phyloP scores from a whole-genome alignment of 2,113 vertebrate genomes.

The Chelonoidis abingdonii region DNA sequence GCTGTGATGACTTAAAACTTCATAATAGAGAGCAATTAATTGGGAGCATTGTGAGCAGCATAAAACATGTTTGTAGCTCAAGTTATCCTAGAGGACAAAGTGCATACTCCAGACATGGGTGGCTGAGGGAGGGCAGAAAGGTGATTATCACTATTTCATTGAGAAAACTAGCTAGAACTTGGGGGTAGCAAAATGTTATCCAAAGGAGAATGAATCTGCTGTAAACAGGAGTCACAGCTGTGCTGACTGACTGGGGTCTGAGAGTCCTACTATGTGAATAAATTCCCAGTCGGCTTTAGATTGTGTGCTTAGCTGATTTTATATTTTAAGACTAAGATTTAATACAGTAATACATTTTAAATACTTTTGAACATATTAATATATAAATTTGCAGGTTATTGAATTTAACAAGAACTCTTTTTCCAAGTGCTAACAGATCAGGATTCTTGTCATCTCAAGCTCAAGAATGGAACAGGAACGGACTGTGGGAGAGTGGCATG shows the following conservation, averaged over 20 bases:
- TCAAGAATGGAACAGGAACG: neutral
- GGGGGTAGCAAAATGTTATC: neutral
- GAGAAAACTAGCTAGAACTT: neutral
- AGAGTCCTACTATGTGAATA: neutral
- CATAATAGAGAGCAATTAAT: neutral
- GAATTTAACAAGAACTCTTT: neutral
- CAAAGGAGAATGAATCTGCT: neutral
- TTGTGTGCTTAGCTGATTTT: neutral
- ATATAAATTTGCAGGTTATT: neutral
- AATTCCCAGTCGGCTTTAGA: neutral
- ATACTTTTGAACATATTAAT: neutral
- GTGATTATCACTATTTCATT: neutral
- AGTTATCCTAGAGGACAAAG: neutral
- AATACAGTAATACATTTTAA: neutral
- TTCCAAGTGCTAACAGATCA: neutral
- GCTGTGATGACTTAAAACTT: neutral
- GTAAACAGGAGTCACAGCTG: neutral
- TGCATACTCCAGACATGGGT: neutral
- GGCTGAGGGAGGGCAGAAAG: neutral
- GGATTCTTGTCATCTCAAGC: neutral
- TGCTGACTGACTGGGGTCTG: neutral
- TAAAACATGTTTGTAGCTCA: neutral
- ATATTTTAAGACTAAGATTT: neutral
- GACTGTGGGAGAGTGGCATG: neutral
- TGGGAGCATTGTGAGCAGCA: neutral